Base-by-base conservation (phyloP, 2,113 vertebrate species). In the Datnioides undecimradiatus region DNA sequence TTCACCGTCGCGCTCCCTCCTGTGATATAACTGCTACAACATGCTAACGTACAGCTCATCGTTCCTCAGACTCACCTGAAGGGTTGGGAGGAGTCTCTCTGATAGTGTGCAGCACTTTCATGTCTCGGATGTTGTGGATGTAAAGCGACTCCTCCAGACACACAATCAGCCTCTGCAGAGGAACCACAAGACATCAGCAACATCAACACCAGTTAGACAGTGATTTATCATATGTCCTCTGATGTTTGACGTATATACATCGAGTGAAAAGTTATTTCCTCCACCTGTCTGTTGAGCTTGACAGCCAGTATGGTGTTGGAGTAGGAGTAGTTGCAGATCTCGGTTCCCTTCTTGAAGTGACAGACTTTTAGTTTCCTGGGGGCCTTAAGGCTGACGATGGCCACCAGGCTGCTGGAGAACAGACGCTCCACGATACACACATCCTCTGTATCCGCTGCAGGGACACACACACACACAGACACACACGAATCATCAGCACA, bases 81-180 rank as follows among this genome's bases (percentile, higher is more conserved):
- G 97, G 97, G 90, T 99, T 98, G n/a, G 98, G 97, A 11, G 98
- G 98, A 0, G 98, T 99, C 93, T 99, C 98, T 90, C 98, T 93
- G 93, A 99, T 99, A n/a, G 98, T 99, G 86, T 99, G 98, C 88
- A 99, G 94, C 36, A 99, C 98, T 94, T 99, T 99, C 98, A 99
- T 99, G 93, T 99, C 98, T 91, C 98, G 93, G 90, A 99, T 99
- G 90, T 99, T 99, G 94, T 99, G 98, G 80, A 99, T 99, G 70
- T 99, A 99, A 8, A 99, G 96, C 5, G 97, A 98, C 90, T 99
- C 98, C 80, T 99, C 98, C 94, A 99, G 94, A 92, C 98, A 99
- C 64, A 99, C 98, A 33, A 99, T 99, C 90, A 99, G 95, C 90
- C 98, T 96, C 98, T 99, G 88, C 45, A 46, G 52, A 65, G 65